A percentile compares a stretch with the other conserved stretches of the same genome.
Evolutionary conservation across 2,797 vertebrate genomes (phyloP).

Genomic region (Danio aesculapii): DNA sequence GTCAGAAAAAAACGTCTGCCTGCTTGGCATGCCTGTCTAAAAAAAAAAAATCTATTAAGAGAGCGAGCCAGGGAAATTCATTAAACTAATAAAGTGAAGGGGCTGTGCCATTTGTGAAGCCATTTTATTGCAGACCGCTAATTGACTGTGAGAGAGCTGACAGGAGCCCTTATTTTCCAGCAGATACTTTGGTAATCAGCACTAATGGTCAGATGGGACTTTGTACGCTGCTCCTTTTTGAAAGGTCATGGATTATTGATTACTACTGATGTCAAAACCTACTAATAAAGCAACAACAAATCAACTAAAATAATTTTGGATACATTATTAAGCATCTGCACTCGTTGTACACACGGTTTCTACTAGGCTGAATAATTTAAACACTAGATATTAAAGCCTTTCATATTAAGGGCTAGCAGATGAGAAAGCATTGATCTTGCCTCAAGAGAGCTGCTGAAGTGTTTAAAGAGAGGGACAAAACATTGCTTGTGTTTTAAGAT

Average conservation of each 20-base stretch:
- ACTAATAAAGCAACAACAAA: background rate
- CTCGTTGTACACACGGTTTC: background rate
- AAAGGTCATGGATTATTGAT: conserved; percentile 8
- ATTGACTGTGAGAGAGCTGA: conserved; percentile 39
- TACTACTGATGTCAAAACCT: conserved; percentile 18
- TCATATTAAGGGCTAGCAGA: background rate
- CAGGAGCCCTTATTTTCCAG: conserved; percentile 22
- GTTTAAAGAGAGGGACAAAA: background rate
- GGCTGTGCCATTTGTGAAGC: background rate
- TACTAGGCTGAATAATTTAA: background rate
- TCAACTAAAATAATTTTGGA: background rate
- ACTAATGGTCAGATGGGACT: conserved; percentile 13
- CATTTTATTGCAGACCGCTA: conserved; percentile 20
- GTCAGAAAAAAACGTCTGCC: conserved; percentile 15
- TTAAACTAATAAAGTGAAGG: conserved; percentile 26
- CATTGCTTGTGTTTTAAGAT: background rate
- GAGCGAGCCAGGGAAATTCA: background rate
- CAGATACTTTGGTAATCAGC: conserved; percentile 4
- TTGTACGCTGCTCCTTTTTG: background rate
- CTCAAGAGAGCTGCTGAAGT: background rate
- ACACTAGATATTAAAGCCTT: background rate
- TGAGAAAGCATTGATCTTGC: background rate
- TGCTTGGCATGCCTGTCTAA: background rate
- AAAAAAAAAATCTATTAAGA: background rate
- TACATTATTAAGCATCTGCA: background rate